Conservation (phyloP, 2,888 invertebrate species). For the Agrilus mali region DNA sequence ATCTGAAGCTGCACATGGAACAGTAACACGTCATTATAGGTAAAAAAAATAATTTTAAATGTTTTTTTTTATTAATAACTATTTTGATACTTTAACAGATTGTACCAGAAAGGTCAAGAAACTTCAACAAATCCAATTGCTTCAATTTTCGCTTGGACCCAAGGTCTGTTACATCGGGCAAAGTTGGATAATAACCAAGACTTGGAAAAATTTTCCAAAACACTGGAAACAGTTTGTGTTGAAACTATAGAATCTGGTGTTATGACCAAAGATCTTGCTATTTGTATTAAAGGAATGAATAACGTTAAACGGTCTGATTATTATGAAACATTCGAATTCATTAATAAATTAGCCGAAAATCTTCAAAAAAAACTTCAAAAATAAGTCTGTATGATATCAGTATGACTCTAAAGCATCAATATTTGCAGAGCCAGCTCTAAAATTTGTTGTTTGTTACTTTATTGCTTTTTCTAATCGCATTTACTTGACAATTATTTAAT, state of each 20-base stretch:
- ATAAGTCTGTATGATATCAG: too few species aligned
- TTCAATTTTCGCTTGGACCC: slow-evolving; percentile 98
- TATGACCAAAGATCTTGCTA: slow-evolving; percentile 98
- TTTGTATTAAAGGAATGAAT: slow-evolving; percentile 91
- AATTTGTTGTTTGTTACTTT: too few species aligned
- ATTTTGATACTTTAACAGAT: slow-evolving; percentile 32
- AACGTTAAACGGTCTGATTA: slow-evolving; percentile 71
- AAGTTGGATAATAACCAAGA: slow-evolving; percentile 76
- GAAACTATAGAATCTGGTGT: slow-evolving; percentile 88
- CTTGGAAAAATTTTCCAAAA: slow-evolving; percentile 69
- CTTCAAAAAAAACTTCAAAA: slow-evolving; percentile 47
- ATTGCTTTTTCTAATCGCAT: too few species aligned
- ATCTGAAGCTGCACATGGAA: slow-evolving; percentile 97
- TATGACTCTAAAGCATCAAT: too few species aligned
- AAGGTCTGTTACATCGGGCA: slow-evolving; percentile 86
- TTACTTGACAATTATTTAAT: too few species aligned
- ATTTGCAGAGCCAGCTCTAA: too few species aligned
- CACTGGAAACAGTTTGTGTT: slow-evolving; percentile 81
- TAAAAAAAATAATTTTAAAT: not conserved
- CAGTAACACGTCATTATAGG: slow-evolving; percentile 78
- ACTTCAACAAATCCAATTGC: slow-evolving; percentile 99
- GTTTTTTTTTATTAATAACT: too few species aligned
- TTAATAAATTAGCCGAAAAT: slow-evolving; percentile 89
- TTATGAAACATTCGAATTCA: slow-evolving; percentile 92
- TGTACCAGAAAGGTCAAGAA: slow-evolving; percentile 89